These are phyloP conservation scores for Drosophila melanica DNA, from an alignment of 1,140 invertebrate species.

Conservation along the genomic window DNA sequence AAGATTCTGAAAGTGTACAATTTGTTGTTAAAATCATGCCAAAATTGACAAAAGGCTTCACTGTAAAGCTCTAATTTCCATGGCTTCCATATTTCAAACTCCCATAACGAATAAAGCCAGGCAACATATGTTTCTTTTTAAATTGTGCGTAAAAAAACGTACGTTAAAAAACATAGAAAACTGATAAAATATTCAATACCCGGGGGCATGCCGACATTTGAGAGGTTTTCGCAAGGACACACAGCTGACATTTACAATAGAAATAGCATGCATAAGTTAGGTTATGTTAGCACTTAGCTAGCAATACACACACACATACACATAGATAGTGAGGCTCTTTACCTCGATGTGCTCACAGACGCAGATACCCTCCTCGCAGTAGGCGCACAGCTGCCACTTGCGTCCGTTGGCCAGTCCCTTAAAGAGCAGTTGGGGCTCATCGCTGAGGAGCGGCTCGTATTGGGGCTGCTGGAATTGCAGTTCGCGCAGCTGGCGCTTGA, in stretches of 20 bases:
- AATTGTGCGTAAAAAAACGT: no score
- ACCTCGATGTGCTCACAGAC: constrained; percentile 84
- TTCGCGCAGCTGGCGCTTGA: constrained; percentile 75
- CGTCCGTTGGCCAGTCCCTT: constrained; percentile 74
- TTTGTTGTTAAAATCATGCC: no score
- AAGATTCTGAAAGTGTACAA: no score
- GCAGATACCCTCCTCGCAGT: constrained; percentile 83
- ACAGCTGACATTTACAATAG: constrained; percentile 8
- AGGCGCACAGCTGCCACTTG: constrained; percentile 76
- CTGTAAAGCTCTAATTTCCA: no score
- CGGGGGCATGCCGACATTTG: constrained; percentile 20
- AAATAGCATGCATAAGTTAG: constrained; percentile 21
- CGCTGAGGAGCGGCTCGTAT: constrained; percentile 75
- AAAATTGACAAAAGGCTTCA: no score
- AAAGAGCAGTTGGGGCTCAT: constrained; percentile 76
- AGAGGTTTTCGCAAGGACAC: not conserved
- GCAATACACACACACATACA: constrained; percentile 7
- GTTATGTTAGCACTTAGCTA: not conserved
- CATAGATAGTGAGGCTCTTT: constrained; percentile 30
- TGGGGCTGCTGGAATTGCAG: constrained; percentile 79
- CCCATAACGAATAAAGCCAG: no score
- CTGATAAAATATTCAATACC: not conserved
- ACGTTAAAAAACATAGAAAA: no score
- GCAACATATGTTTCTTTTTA: no score
- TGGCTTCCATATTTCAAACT: no score